These are phyloP conservation scores for Ceyx melanurus DNA, from an alignment of 2,113 vertebrate species.

Conservation along the genomic window DNA sequence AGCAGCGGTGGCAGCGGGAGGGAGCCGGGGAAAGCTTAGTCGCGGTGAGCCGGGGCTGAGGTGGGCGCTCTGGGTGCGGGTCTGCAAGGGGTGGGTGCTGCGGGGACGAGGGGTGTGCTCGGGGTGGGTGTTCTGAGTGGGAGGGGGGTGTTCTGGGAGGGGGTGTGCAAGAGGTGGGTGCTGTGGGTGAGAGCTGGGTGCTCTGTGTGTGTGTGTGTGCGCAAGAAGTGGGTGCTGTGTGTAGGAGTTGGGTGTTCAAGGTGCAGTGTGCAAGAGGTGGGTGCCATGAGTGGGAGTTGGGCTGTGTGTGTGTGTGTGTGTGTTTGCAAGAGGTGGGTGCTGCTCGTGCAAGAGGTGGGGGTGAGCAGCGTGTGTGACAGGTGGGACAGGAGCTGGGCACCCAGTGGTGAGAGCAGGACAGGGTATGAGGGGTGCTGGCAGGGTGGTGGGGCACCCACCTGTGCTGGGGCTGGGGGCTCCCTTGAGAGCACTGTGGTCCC, in stretches of 20 bases:
- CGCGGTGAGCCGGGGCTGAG: background rate
- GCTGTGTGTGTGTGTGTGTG: background rate
- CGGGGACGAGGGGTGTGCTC: too few relatives aligned
- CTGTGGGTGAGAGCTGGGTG: background rate
- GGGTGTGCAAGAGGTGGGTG: background rate
- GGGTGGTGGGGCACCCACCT: background rate
- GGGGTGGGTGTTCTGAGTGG: background rate
- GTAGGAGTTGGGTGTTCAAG: background rate
- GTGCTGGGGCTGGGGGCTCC: background rate
- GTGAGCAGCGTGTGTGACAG: background rate
- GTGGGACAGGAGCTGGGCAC: background rate
- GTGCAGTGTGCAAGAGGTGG: background rate
- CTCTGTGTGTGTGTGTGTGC: background rate
- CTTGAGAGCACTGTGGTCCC: accelerated
- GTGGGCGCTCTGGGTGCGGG: too few relatives aligned
- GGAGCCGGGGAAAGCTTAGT: too few relatives aligned
- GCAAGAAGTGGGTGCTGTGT: background rate
- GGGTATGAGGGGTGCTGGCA: background rate
- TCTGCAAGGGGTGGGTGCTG: background rate
- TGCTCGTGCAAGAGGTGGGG: background rate
- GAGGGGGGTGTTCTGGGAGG: background rate
- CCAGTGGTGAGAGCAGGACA: background rate
- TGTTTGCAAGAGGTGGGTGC: background rate
- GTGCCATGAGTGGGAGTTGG: too few relatives aligned
- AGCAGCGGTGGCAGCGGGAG: background rate